Conservation (phyloP, 2,888 invertebrate genomes). For the Watsonalla binaria region DNA sequence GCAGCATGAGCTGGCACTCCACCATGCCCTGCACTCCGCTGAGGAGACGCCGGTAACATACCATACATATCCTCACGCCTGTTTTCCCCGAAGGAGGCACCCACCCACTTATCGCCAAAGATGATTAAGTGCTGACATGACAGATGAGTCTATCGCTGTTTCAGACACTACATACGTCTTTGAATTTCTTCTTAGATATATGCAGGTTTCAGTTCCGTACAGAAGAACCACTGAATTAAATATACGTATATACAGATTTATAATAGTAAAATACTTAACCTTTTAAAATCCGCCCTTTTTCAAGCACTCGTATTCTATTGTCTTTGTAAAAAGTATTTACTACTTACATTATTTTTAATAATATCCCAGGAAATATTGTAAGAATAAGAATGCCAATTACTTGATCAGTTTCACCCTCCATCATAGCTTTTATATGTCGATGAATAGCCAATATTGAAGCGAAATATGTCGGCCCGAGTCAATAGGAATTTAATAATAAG, state of each 20-base stretch:
- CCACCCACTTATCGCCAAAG: too few relatives aligned
- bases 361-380: conserved; percentile 1
- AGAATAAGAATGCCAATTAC: conserved; percentile 21
- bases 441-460: conserved; percentile 27
- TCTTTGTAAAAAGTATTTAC: conserved; percentile 29
- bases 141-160: too few relatives aligned
- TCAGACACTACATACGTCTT: too few relatives aligned
- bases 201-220: too few relatives aligned
- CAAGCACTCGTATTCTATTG: too few relatives aligned
- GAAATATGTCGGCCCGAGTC: conserved; percentile 29
- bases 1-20: conserved; percentile 86
- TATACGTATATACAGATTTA: too few relatives aligned
- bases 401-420: conserved; percentile 13
- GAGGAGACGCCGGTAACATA: conserved; percentile 77
- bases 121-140: too few relatives aligned
- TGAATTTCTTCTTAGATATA: too few relatives aligned
- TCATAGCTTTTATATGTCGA: conserved; percentile 6
- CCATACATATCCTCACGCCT: neutral
- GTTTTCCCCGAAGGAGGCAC: neutral
- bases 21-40: conserved; percentile 89
- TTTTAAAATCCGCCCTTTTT: too few relatives aligned
- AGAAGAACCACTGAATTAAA: too few relatives aligned
- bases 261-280: too few relatives aligned
- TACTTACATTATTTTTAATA: neutral
- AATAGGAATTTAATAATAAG: conserved; percentile 52